These are phyloP conservation scores for Chaetodon trifasciatus DNA, from an alignment of 2,797 vertebrate genomes.

Conservation along the genomic window DNA sequence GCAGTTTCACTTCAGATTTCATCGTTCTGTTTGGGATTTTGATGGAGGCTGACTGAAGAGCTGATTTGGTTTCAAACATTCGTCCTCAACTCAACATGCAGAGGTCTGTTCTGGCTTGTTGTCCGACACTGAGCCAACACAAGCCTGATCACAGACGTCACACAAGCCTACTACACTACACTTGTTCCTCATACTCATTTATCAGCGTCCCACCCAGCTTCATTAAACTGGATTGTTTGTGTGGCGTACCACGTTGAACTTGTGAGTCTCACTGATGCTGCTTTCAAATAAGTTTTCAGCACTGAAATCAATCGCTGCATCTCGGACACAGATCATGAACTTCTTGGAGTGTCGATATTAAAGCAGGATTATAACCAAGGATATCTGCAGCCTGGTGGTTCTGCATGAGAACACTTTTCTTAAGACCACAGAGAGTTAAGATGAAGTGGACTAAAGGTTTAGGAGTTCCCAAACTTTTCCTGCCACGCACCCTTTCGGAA, in stretches of 20 bases:
- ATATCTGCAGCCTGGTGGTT: not conserved
- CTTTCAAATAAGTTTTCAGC: not conserved
- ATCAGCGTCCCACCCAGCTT: too few relatives aligned
- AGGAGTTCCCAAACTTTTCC: not conserved
- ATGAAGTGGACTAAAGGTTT: not conserved
- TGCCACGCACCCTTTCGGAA: not conserved
- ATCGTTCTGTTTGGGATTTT: not conserved
- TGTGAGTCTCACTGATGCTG: not conserved
- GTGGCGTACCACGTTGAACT: too few relatives aligned
- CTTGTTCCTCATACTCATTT: too few relatives aligned
- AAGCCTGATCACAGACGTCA: not conserved
- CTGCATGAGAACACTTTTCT: not conserved
- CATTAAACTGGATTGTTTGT: too few relatives aligned
- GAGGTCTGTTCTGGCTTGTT: slow-evolving; percentile 12
- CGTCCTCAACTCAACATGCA: slow-evolving; percentile 17
- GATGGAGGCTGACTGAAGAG: not conserved
- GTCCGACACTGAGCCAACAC: slow-evolving; percentile 13
- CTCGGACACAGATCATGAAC: not conserved
- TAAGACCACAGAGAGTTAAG: not conserved
- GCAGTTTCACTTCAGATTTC: not conserved
- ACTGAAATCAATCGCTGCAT: not conserved
- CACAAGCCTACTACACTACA: not conserved
- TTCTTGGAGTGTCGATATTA: not conserved
- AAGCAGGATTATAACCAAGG: not conserved
- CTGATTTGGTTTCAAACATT: not conserved